Evolutionary conservation across 2,888 invertebrate genomes (phyloP).

Genomic region (Drosophila leonis): DNA sequence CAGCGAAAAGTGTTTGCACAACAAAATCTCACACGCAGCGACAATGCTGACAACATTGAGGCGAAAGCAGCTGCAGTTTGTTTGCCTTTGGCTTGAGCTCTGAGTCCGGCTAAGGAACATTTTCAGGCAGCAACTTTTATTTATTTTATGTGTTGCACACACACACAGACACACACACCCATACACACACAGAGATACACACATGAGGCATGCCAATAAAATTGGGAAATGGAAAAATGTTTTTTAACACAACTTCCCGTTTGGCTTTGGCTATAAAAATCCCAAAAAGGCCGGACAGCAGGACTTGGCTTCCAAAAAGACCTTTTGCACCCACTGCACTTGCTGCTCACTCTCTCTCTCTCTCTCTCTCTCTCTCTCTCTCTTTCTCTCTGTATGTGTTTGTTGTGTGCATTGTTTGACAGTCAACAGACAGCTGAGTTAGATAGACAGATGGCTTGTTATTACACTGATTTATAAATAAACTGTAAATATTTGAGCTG

Average conservation of each 20-base stretch:
- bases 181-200: neutral
- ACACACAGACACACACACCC: slow-evolving; percentile 13
- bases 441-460: slow-evolving; percentile 73
- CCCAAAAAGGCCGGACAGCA: slow-evolving; percentile 54
- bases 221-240: slow-evolving; percentile 78
- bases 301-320: slow-evolving; percentile 33
- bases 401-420: slow-evolving; percentile 44
- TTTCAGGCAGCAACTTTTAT: slow-evolving; percentile 66
- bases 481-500: slow-evolving; percentile 76
- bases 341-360: neutral
- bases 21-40: slow-evolving; percentile 38
- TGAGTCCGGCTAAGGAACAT: slow-evolving; percentile 45
- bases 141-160: slow-evolving; percentile 63
- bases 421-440: slow-evolving; percentile 60
- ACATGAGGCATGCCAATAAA: slow-evolving; percentile 59
- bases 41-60: slow-evolving; percentile 40
- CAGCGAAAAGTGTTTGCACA: slow-evolving; percentile 76
- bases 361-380: neutral
- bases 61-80: slow-evolving; percentile 47
- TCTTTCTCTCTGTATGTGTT: neutral
- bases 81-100: slow-evolving; percentile 54
- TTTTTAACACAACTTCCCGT: slow-evolving; percentile 59
- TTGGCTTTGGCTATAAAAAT: slow-evolving; percentile 34
- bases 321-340: slow-evolving; percentile 28
- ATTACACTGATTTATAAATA: slow-evolving; percentile 80